Evolutionary conservation across 2,888 invertebrate genomes (phyloP).

Genomic region (Prostheceraeus crozeri): DNA sequence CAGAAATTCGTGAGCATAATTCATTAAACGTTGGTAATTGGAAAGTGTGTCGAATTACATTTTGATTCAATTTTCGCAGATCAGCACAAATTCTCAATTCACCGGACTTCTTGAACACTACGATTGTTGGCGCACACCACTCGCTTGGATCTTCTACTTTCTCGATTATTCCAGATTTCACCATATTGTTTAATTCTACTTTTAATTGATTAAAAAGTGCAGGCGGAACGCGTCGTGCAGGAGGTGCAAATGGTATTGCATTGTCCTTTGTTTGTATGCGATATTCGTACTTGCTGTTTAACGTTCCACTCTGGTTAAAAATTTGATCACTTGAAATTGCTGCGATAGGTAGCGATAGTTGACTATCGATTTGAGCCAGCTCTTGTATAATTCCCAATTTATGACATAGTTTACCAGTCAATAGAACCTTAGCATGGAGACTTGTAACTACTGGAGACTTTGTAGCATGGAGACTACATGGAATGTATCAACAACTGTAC

Average conservation of each 20-base stretch:
- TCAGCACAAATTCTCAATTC: conserved; percentile 27
- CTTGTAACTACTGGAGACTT: no score
- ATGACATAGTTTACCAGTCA: conserved; percentile 14
- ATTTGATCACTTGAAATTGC: no score
- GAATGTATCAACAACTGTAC: no score
- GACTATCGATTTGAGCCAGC: conserved; percentile 1
- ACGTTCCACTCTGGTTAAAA: no score
- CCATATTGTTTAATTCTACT: conserved; percentile 32
- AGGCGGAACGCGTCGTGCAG: background rate
- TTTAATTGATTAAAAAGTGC: conserved; percentile 11
- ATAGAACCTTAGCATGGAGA: conserved; percentile 1
- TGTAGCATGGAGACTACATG: no score
- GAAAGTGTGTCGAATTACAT: conserved; percentile 11
- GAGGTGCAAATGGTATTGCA: background rate
- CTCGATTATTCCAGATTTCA: conserved; percentile 27
- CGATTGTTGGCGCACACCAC: conserved; percentile 14
- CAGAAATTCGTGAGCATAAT: background rate
- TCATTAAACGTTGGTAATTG: conserved; percentile 25
- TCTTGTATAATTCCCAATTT: conserved; percentile 12
- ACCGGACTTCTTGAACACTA: conserved; percentile 17
- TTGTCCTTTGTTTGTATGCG: background rate
- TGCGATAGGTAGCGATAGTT: no score
- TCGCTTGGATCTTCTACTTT: conserved; percentile 34
- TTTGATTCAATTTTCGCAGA: conserved; percentile 27
- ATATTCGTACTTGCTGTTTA: no score